Conservation (phyloP, 2,113 vertebrate species). For the Onychostruthus taczanowskii region DNA sequence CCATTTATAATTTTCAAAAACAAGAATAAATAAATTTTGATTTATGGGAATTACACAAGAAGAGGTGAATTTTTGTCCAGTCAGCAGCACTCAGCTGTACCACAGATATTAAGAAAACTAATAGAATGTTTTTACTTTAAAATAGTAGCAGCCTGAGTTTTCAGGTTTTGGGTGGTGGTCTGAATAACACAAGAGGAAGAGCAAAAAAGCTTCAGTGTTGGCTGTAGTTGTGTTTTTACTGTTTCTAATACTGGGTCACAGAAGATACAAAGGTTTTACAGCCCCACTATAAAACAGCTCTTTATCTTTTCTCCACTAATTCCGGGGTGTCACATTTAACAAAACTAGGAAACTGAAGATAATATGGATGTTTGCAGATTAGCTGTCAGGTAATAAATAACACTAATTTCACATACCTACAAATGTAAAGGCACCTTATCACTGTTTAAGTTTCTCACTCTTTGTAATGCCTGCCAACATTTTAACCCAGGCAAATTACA, state of each 20-base stretch:
- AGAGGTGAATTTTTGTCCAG: not conserved
- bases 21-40: not conserved
- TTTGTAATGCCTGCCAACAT: constrained; percentile 74
- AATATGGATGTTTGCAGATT: constrained; percentile 76
- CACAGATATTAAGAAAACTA: not conserved
- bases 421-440: constrained; percentile 76
- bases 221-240: not conserved
- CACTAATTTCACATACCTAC: constrained; percentile 74
- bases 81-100: not conserved
- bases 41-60: not conserved
- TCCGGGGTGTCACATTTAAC: constrained; percentile 71
- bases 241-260: constrained; percentile 65
- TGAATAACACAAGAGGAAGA: constrained; percentile 38
- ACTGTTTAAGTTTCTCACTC: constrained; percentile 73
- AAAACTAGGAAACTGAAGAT: constrained; percentile 79
- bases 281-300: constrained; percentile 70
- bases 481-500: constrained; percentile 71
- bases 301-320: constrained; percentile 74
- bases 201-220: not conserved
- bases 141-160: not conserved
- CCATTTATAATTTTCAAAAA: not conserved
- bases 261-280: constrained; percentile 73
- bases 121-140: not conserved
- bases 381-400: constrained; percentile 80
- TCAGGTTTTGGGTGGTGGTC: not conserved